These are phyloP conservation scores for Petrophora chlorosata DNA, from an alignment of 2,888 invertebrate genomes.

Conservation along the genomic window DNA sequence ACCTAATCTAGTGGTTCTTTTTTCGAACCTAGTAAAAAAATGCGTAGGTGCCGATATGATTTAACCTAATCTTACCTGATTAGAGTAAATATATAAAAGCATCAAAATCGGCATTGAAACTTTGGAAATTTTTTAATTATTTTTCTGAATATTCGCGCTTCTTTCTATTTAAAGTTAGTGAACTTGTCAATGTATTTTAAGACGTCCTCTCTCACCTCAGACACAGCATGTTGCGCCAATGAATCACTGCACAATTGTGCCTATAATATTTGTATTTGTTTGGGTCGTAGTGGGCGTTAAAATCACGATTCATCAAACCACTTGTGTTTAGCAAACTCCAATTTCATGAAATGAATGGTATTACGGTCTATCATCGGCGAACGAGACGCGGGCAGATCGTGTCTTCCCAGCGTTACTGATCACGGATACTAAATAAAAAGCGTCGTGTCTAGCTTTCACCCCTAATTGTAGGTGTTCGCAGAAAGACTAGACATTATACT, in stretches of 20 bases:
- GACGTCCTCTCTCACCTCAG: slow-evolving; percentile 8
- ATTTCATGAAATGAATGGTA: slow-evolving; percentile 32
- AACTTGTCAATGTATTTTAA: slow-evolving; percentile 10
- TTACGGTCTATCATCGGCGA: slow-evolving; percentile 29
- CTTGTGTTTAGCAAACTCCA: slow-evolving; percentile 25
- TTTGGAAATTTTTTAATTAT: too few species aligned
- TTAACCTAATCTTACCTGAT: too few species aligned
- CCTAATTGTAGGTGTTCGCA: slow-evolving; percentile 67
- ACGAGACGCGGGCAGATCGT: slow-evolving; percentile 45
- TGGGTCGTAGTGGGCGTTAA: slow-evolving; percentile 29
- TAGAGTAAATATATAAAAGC: too few species aligned
- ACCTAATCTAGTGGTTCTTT: too few species aligned
- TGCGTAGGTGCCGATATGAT: too few species aligned
- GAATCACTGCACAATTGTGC: slow-evolving; percentile 1
- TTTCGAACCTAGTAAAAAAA: too few species aligned
- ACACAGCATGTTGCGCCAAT: slow-evolving; percentile 15
- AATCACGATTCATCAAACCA: slow-evolving; percentile 20
- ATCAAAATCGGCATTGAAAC: too few species aligned
- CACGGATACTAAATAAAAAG: slow-evolving; percentile 57
- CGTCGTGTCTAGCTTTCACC: slow-evolving; percentile 62
- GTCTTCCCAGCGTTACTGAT: slow-evolving; percentile 50
- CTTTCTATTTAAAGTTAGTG: too few species aligned
- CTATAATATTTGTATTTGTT: slow-evolving; percentile 6
- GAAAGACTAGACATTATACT: slow-evolving; percentile 56
- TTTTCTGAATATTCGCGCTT: too few species aligned